Evolutionary conservation across 1,140 invertebrate genomes (phyloP), one percentile per base, ranked within the genome.

Genomic region (Bombus affinis): DNA sequence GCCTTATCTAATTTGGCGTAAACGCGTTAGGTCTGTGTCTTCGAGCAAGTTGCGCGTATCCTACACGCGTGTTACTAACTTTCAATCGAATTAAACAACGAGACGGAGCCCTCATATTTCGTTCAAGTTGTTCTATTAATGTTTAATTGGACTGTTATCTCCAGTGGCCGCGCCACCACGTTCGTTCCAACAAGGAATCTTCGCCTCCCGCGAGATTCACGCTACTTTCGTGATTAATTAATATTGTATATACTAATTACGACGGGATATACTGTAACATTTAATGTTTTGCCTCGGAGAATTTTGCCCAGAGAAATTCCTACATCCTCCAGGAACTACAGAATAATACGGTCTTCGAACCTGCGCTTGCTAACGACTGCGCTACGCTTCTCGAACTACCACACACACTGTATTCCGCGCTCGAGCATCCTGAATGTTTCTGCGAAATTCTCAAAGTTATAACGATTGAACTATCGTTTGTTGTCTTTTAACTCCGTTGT

Each of bases 81-180:
- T 80, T n/a, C 65, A 47, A 70, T 53, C 65, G 78, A 80, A 71
- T 80, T 80, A 53, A 53, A 70, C 35, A 71, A 80, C 35, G 32
- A 70, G 10, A 53, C 44, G 25, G 25, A 12, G 44, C 15, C n/a
- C 65, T n/a, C 57, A 65, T 78, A 65, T 66, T 78, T 62, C 75
- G 59, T 32, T 78, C 75, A 62, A 65, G 28, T 66, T 65, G 75
- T 59, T 28, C 75, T 18, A 4, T 65, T 78, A 78, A 78, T 65
- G 75, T 78, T 78, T 78, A 78, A 78, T 78, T 66, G 75, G 57
- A 65, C 75, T 32, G 75, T 78, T 78, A 78, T 65, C 75, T 42
- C 59, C 2, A 22, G 53, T 59, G 74, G 74, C 53, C 53, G n/a
- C 74, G 3, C 59, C 28, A 13, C 59, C 25, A 1, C 53, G 47